These are phyloP conservation scores for Corella eumyota DNA, from an alignment of 23 tunicate species.

Conservation along the genomic window DNA sequence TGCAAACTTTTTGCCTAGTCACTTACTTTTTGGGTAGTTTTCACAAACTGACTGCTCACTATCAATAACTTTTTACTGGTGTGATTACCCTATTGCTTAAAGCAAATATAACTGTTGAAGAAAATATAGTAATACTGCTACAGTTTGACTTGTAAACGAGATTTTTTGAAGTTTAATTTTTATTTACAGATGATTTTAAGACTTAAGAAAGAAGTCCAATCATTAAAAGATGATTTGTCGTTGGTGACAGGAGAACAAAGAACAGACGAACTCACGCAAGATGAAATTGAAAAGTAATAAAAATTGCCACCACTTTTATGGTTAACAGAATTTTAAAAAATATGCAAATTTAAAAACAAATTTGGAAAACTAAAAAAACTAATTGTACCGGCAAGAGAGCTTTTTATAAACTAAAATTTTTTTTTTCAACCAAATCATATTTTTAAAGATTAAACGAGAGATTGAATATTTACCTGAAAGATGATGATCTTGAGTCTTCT, in stretches of 20 bases:
- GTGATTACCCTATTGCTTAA: no score
- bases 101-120: no score
- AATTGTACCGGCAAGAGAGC: no score
- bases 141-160: no score
- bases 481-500: conserved; percentile 62
- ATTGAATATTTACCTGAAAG: conserved; percentile 38
- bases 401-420: no score
- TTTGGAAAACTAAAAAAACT: background rate
- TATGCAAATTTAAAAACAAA: background rate
- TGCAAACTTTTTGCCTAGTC: background rate
- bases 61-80: no score
- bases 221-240: conserved; percentile 66
- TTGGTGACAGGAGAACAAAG: conserved; percentile 75
- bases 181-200: conserved; percentile 66
- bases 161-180: no score
- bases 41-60: no score
- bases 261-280: conserved; percentile 54
- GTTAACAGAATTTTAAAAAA: background rate
- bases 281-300: conserved; percentile 62
- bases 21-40: background rate
- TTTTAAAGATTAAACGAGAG: conserved; percentile 48
- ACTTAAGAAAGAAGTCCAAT: conserved; percentile 75
- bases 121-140: no score
- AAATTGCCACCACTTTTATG: background rate
- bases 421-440: no score